Evolutionary conservation across 1,140 invertebrate species (phyloP).

Genomic region (Philotrypesis tridentata): DNA sequence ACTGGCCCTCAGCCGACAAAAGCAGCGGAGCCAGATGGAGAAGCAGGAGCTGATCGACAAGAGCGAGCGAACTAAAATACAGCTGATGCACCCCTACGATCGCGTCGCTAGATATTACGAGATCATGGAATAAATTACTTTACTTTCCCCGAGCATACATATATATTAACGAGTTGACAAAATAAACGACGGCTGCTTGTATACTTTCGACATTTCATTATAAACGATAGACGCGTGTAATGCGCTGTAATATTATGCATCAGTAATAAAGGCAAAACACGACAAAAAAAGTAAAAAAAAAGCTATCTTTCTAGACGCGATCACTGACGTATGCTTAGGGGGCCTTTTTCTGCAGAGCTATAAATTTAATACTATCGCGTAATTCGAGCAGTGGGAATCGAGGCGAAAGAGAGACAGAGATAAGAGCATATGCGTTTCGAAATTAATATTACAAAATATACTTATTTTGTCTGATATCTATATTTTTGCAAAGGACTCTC

Average conservation of each 20-base stretch:
- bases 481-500: neutral
- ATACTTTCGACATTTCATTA: too few relatives aligned
- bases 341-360: too few relatives aligned
- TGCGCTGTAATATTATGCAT: too few relatives aligned
- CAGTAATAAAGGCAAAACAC: too few relatives aligned
- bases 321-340: too few relatives aligned
- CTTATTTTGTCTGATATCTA: neutral
- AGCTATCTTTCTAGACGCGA: too few relatives aligned
- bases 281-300: too few relatives aligned
- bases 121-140: constrained; percentile 51
- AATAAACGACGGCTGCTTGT: too few relatives aligned
- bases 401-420: neutral
- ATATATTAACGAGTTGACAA: too few relatives aligned
- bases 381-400: neutral
- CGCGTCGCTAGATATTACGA: constrained; percentile 52
- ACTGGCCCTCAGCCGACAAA: constrained; percentile 35
- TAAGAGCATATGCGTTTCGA: neutral
- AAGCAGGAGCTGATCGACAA: constrained; percentile 15
- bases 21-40: constrained; percentile 40
- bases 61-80: neutral
- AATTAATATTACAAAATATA: neutral
- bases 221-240: neutral
- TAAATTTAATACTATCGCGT: too few relatives aligned
- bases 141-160: neutral
- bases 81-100: constrained; percentile 31